Conservation (phyloP, 2,797 vertebrate genomes). For the Margarornis squamiger region DNA sequence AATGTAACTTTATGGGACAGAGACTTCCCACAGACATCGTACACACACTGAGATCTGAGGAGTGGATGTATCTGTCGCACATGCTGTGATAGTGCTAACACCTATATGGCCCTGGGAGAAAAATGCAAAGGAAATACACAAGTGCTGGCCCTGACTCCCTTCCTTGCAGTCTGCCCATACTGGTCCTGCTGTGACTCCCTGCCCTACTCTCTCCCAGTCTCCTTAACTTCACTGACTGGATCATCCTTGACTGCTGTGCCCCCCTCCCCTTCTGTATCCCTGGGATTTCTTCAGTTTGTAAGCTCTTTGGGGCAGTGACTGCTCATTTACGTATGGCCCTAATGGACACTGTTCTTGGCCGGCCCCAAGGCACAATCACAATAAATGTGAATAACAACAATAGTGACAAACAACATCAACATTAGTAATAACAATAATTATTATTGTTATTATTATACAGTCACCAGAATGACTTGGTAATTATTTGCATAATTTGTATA, state of each 20-base stretch:
- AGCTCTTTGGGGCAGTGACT: neutral
- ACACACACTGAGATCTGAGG: neutral
- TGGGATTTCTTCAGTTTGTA: neutral
- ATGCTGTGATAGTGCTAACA: neutral
- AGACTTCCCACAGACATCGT: neutral
- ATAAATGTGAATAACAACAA: slow-evolving; percentile 29
- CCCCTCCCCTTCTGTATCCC: neutral
- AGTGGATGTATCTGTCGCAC: neutral
- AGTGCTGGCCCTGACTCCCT: neutral
- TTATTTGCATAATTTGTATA: slow-evolving; percentile 68
- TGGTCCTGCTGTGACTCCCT: fast-evolving
- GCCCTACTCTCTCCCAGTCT: neutral
- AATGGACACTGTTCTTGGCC: neutral
- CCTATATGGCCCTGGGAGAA: neutral
- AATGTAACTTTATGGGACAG: neutral
- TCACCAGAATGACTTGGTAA: slow-evolving; percentile 53
- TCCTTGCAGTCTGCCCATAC: fast-evolving
- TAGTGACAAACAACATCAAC: slow-evolving; percentile 28
- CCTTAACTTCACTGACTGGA: neutral
- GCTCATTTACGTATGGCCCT: fast-evolving
- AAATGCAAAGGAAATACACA: neutral
- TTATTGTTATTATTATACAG: slow-evolving; percentile 64
- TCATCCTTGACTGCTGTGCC: fast-evolving
- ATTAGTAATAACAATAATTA: slow-evolving; percentile 60
- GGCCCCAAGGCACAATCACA: neutral